Base-by-base conservation (phyloP, 2,113 vertebrate species). In the Lethenteron camtschaticum region DNA sequence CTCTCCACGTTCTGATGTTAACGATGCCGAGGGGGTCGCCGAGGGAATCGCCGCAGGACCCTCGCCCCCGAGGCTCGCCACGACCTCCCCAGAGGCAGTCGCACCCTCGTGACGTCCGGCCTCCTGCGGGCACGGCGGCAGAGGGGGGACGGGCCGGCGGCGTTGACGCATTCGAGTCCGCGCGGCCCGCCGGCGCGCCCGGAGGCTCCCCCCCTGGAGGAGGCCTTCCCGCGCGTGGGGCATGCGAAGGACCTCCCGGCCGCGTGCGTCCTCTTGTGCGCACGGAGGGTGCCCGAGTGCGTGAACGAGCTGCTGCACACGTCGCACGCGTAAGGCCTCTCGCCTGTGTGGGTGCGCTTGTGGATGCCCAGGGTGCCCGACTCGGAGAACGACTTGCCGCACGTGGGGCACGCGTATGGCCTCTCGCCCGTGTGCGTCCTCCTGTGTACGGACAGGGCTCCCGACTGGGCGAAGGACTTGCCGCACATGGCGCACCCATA, bases 181-280 rank as follows among this genome's bases (percentile, higher is more conserved):
- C 10, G 24, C 20, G 63, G 24, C 20, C 63, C n/a, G n/a, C 63
- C n/a, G n/a, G 63, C 24, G 63, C 10, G n/a, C n/a, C 10, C 63
- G 63, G 24, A 66, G n/a, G 24, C 24, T 20, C 9, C 63, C 63
- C 9, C n/a, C 63, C 24, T 9, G 63, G 24, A 16, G 24, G 24
- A 66, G n/a, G 63, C 24, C 63, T 66, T 66, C 20, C 63, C 63
- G 20, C 63, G 24, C n/a, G 10, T 20, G 63, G 63, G 24, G 24
- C 63, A 66, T 9, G n/a, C 2, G 63, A 16, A 20, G 9, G 63
- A 2, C 20, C 63, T n/a, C 63, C 20, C 63, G n/a, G 9, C 63
- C n/a, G 63, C 71, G 12, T 82, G 86, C 69, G 84, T 80, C 75
- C 84, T 80, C 77, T 82, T 80, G 63, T 66, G 63, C 24, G 63